A percentile compares a stretch with the other conserved stretches of the same genome.
These are phyloP conservation scores for Sthenelais limicola DNA, from an alignment of 2,888 invertebrate species.

Conservation along the genomic window DNA sequence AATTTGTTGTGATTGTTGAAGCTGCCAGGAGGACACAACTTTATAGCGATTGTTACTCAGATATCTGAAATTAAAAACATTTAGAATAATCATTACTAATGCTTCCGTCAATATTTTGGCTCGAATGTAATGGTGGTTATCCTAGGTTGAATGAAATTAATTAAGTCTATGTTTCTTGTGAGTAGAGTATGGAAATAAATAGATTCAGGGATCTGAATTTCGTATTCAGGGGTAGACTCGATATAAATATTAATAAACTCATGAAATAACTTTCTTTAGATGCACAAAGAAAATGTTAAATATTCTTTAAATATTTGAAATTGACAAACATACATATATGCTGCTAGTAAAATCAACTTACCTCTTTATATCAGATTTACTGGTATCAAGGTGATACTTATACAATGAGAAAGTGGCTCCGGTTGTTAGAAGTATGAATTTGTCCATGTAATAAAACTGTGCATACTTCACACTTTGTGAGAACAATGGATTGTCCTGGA, in stretches of 20 bases:
- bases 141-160: too few relatives aligned
- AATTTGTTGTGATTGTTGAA: constrained; percentile 60
- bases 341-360: constrained; percentile 30
- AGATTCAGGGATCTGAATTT: too few relatives aligned
- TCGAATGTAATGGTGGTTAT: too few relatives aligned
- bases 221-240: too few relatives aligned
- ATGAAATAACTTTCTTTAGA: too few relatives aligned
- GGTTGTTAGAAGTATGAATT: constrained; percentile 65
- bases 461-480: constrained; percentile 63
- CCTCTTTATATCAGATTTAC: constrained; percentile 67
- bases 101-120: background rate
- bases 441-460: constrained; percentile 71
- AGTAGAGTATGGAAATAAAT: too few relatives aligned
- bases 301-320: too few relatives aligned
- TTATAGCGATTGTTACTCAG: constrained; percentile 67
- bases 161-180: too few relatives aligned
- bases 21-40: constrained; percentile 59
- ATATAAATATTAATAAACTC: too few relatives aligned
- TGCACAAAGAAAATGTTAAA: too few relatives aligned
- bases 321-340: background rate
- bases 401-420: constrained; percentile 65
- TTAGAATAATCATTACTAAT: background rate
- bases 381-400: constrained; percentile 67
- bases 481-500: constrained; percentile 57
- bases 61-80: constrained; percentile 57